Percentiles rank a stretch among this genome's conserved stretches.
Evolutionary conservation across 2,888 invertebrate genomes (phyloP).

Genomic region (Trissonchulus sp.): DNA sequence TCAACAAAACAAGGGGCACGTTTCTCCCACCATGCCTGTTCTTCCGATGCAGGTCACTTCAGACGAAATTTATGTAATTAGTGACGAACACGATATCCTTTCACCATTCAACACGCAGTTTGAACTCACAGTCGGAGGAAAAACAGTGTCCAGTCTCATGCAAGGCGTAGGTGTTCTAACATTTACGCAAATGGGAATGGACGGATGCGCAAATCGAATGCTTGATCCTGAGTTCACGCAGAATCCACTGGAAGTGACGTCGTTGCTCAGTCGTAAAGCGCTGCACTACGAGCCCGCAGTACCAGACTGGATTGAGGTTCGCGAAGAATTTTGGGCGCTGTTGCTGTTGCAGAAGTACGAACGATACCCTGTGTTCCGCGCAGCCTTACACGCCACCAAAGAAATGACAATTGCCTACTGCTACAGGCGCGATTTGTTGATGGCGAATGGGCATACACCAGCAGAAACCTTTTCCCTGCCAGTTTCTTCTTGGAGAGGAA

Average conservation of each 20-base stretch:
- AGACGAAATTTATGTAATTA: too few relatives aligned
- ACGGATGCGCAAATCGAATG: not conserved
- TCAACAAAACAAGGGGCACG: too few relatives aligned
- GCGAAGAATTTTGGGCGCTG: not conserved
- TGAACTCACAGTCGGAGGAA: not conserved
- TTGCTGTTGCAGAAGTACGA: not conserved
- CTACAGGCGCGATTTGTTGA: not conserved
- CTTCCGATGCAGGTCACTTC: too few relatives aligned
- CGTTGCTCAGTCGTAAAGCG: not conserved
- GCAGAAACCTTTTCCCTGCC: not conserved
- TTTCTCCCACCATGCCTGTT: too few relatives aligned
- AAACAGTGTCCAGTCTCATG: not conserved
- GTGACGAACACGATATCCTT: too few relatives aligned
- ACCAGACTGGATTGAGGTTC: not conserved
- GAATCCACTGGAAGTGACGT: not conserved
- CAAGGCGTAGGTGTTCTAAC: not conserved
- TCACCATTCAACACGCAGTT: not conserved
- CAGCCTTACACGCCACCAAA: not conserved
- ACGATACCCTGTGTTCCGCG: not conserved
- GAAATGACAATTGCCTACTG: not conserved
- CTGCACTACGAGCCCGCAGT: not conserved
- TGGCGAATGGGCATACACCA: not conserved
- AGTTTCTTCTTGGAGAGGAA: not conserved
- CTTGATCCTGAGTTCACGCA: not conserved
- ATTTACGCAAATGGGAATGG: not conserved